These are phyloP conservation scores for Agrilus cyanescens DNA, from an alignment of 2,888 invertebrate species.

Conservation along the genomic window DNA sequence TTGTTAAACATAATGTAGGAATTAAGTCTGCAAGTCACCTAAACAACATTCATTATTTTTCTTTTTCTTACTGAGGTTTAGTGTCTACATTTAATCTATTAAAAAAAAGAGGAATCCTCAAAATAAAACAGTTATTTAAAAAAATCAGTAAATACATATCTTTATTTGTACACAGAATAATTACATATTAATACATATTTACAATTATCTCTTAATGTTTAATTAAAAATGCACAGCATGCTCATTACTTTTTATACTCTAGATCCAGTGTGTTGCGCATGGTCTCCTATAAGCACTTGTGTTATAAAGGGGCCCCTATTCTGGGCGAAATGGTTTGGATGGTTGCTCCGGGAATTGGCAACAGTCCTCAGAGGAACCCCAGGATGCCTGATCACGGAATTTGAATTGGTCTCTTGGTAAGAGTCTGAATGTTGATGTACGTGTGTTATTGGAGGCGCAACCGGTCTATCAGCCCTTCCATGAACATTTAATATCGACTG, in stretches of 20 bases:
- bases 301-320: conserved; percentile 48
- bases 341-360: conserved; percentile 9
- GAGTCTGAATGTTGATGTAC: conserved; percentile 17
- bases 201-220: no score
- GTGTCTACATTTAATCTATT: no score
- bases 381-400: conserved; percentile 25
- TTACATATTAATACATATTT: no score
- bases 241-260: conserved; percentile 26
- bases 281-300: conserved; percentile 48
- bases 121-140: no score
- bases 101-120: no score
- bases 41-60: no score
- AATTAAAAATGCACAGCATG: conserved; percentile 13
- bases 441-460: conserved; percentile 33
- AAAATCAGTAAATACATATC: no score
- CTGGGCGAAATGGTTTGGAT: conserved; percentile 24
- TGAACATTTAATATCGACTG: conserved; percentile 44
- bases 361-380: conserved; percentile 7
- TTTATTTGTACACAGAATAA: no score
- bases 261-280: conserved; percentile 31
- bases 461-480: conserved; percentile 24
- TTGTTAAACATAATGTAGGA: no score
- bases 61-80: no score
- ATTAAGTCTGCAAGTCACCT: no score
- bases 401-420: conserved; percentile 26